These are phyloP conservation scores for Luscinia megarhynchos DNA, from an alignment of 2,797 vertebrate species.

Conservation along the genomic window DNA sequence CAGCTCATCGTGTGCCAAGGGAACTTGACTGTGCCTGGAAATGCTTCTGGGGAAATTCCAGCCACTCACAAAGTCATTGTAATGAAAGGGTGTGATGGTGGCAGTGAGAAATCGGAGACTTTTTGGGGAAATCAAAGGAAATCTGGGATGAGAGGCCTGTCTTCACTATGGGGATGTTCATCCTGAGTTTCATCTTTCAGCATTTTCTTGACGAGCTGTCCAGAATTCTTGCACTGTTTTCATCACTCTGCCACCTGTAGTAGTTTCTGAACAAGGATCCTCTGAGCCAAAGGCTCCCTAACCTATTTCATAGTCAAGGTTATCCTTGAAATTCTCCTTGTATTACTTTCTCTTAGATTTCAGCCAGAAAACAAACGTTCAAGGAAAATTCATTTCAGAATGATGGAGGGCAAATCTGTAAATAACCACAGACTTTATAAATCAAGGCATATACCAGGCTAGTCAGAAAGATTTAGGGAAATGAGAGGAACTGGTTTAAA, in stretches of 20 bases:
- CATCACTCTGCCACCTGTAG: neutral
- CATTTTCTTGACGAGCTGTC: neutral
- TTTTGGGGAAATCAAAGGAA: neutral
- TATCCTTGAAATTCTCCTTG: neutral
- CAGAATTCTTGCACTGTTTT: neutral
- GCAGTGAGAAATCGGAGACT: neutral
- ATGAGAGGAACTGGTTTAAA: neutral
- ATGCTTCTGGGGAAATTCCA: neutral
- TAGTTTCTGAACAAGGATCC: neutral
- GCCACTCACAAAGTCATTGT: neutral
- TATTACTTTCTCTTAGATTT: neutral
- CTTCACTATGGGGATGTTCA: neutral
- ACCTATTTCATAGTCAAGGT: neutral
- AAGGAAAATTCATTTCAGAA: neutral
- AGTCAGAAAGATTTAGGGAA: neutral
- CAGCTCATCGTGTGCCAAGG: neutral
- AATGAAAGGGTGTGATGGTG: neutral
- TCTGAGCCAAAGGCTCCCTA: neutral
- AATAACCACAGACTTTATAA: neutral
- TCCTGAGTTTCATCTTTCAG: neutral
- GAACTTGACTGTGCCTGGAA: neutral
- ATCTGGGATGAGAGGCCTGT: neutral
- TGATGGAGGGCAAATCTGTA: neutral
- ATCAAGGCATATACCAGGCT: neutral
- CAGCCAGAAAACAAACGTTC: neutral